Percentiles rank a stretch among this genome's conserved stretches.
phyloP scores from a whole-genome alignment of 2,113 vertebrate genomes.

The Pterophyllum scalare region DNA sequence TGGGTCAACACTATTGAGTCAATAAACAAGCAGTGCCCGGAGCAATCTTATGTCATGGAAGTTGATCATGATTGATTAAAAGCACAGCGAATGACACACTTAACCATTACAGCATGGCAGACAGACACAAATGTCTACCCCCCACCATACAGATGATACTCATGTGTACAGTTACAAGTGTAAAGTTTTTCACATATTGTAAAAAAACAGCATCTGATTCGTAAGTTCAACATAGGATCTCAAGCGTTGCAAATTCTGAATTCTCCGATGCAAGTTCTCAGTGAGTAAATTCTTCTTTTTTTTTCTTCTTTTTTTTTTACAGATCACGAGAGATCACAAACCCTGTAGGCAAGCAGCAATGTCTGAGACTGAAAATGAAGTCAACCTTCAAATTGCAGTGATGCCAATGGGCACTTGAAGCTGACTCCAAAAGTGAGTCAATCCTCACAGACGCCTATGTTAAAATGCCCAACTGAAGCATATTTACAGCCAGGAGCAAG shows the following conservation, averaged over 20 bases:
- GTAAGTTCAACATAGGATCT: neutral
- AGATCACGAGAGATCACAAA: neutral
- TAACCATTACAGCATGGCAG: neutral
- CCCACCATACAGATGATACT: neutral
- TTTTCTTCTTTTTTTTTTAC: neutral
- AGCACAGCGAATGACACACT: constrained; percentile 21
- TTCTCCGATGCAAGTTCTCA: neutral
- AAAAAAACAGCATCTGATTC: neutral
- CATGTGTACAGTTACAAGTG: neutral
- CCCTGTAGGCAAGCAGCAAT: neutral
- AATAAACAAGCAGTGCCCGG: constrained; percentile 35
- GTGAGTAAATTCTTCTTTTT: neutral
- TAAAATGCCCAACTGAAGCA: neutral
- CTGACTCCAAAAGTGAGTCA: neutral
- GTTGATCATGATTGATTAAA: constrained; percentile 45
- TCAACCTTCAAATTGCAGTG: neutral
- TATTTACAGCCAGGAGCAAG: neutral
- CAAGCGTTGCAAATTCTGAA: neutral
- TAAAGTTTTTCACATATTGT: neutral
- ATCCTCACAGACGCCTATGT: neutral
- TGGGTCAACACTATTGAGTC: constrained; percentile 54
- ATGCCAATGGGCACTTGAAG: neutral
- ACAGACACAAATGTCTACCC: neutral
- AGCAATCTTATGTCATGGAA: constrained; percentile 35
- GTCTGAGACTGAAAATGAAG: constrained; percentile 1